Percentiles rank a stretch among this genome's conserved stretches.
Conservation (phyloP, 1,140 invertebrate species). For the Acyrthosiphon pisum region DNA sequence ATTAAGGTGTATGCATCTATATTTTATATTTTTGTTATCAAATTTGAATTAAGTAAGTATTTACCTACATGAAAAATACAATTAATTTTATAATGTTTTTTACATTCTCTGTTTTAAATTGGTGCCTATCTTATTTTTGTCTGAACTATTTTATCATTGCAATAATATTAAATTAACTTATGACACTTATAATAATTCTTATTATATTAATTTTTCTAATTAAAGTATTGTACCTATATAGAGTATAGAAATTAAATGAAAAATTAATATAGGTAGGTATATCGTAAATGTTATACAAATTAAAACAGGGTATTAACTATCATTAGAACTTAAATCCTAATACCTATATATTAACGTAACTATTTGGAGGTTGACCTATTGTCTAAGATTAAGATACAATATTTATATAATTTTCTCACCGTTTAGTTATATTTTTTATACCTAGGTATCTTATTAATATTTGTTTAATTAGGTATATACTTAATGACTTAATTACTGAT, state of each 20-base stretch:
- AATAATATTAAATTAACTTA: background rate
- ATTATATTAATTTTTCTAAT: background rate
- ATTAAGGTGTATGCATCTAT: background rate
- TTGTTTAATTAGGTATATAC: background rate
- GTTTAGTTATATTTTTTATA: background rate
- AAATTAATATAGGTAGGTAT: background rate
- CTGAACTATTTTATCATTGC: too few relatives aligned
- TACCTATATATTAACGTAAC: background rate
- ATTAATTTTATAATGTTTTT: background rate
- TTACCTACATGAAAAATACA: background rate
- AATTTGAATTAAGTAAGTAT: background rate
- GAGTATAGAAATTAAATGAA: background rate
- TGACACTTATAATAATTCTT: too few relatives aligned
- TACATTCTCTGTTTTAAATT: background rate
- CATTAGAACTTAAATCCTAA: too few relatives aligned
- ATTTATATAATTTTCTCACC: background rate
- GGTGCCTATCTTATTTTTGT: too few relatives aligned
- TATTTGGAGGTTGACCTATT: background rate
- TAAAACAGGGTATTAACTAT: too few relatives aligned
- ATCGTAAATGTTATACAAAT: background rate
- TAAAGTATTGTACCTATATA: background rate
- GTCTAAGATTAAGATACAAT: background rate
- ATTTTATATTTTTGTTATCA: background rate
- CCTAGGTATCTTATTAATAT: background rate
- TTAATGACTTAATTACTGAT: background rate